These are phyloP conservation scores for Eulemur rufifrons DNA, from an alignment of 2,113 vertebrate genomes.

Conservation along the genomic window DNA sequence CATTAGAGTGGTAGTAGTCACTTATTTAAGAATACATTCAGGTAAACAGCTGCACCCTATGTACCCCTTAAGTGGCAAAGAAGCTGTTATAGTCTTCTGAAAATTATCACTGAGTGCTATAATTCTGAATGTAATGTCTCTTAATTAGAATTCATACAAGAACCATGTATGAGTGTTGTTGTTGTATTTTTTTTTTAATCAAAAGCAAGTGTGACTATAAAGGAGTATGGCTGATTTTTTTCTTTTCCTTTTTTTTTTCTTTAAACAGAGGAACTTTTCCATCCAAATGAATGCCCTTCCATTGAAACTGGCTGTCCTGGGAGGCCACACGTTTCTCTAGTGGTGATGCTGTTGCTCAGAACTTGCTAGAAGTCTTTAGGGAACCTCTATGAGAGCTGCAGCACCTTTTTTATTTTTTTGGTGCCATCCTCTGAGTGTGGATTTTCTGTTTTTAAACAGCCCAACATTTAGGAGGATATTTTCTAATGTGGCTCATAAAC, in stretches of 20 bases:
- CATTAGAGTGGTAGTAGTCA: conserved; percentile 63
- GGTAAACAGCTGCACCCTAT: conserved; percentile 65
- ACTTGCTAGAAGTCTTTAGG: background rate
- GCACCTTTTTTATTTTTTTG: background rate
- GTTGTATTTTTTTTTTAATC: conserved; percentile 37
- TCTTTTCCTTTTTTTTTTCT: background rate
- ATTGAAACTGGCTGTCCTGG: background rate
- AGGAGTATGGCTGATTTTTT: conserved; percentile 55
- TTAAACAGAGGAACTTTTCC: conserved; percentile 39
- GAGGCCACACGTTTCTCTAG: background rate
- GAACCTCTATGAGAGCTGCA: background rate
- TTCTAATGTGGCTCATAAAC: background rate
- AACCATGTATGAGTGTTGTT: conserved; percentile 64
- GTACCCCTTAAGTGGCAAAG: conserved; percentile 51
- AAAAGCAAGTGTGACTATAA: conserved; percentile 66
- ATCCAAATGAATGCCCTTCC: background rate
- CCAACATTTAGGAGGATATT: background rate
- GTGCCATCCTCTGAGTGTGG: background rate
- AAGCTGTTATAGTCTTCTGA: conserved; percentile 66
- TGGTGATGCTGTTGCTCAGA: background rate
- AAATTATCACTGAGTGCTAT: conserved; percentile 66
- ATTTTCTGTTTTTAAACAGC: conserved; percentile 11
- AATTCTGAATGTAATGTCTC: conserved; percentile 74
- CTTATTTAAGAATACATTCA: conserved; percentile 74
- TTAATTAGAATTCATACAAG: conserved; percentile 72